A percentile compares a stretch with the other conserved stretches of the same genome.
Evolutionary conservation across 2,113 vertebrate species (phyloP).

Genomic region (Gadus macrocephalus): DNA sequence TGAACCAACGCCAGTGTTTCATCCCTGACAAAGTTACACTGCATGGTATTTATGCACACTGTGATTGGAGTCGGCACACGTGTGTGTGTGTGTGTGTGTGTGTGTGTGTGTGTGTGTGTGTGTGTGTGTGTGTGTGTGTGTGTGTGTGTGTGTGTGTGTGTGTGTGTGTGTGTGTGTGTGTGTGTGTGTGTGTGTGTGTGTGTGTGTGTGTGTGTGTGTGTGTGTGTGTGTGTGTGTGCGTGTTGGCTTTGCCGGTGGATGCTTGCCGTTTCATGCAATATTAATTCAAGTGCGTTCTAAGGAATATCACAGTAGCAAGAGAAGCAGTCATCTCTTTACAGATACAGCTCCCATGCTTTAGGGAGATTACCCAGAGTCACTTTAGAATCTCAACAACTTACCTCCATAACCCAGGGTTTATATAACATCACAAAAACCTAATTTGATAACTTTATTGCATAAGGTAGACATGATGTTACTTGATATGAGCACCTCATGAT

Average conservation of each 20-base stretch:
- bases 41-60: conserved; percentile 7
- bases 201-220: conserved; percentile 2
- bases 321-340: too few species aligned
- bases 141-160: neutral
- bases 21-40: conserved; percentile 11
- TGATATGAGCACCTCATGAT: too few species aligned
- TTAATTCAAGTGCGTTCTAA: neutral
- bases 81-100: conserved; percentile 8
- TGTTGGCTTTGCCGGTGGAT: neutral
- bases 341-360: too few species aligned
- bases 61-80: neutral
- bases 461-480: too few species aligned
- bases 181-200: neutral
- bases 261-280: conserved; percentile 2
- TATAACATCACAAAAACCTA: too few species aligned
- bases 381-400: too few species aligned
- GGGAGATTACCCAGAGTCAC: too few species aligned
- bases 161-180: neutral
- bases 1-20: conserved; percentile 18
- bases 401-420: too few species aligned
- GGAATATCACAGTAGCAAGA: too few species aligned
- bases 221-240: conserved; percentile 13
- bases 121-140: too few species aligned
- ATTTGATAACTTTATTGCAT: too few species aligned
- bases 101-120: neutral